phyloP scores from a whole-genome alignment of 2,797 vertebrate species.

The Rhodeus uyekii region DNA sequence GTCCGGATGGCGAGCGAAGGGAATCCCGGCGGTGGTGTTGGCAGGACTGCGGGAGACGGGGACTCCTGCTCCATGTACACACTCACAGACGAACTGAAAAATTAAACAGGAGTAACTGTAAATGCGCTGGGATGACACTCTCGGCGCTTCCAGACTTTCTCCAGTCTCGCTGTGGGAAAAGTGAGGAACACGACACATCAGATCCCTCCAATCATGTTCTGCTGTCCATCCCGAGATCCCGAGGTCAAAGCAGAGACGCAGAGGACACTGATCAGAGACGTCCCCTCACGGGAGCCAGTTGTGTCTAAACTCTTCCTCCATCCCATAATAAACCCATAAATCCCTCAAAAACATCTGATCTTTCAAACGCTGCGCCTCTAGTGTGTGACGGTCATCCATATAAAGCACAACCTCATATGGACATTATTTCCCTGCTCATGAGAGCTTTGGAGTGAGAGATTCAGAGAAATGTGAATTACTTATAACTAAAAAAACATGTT shows the following conservation, averaged over 20 bases:
- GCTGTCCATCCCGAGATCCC: too few relatives aligned
- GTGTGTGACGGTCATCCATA: neutral
- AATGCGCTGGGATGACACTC: constrained; percentile 59
- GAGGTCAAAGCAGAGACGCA: too few relatives aligned
- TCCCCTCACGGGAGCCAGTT: too few relatives aligned
- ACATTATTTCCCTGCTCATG: too few relatives aligned
- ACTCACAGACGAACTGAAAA: constrained; percentile 78
- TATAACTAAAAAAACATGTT: neutral
- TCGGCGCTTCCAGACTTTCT: constrained; percentile 44
- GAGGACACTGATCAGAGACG: neutral
- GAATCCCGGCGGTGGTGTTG: constrained; percentile 69
- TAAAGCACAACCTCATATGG: neutral
- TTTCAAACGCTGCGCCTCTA: too few relatives aligned
- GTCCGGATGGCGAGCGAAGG: neutral
- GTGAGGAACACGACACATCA: constrained; percentile 42
- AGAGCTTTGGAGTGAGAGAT: too few relatives aligned
- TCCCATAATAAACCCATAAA: too few relatives aligned
- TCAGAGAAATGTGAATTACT: neutral
- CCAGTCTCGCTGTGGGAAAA: constrained; percentile 33
- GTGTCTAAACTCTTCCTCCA: too few relatives aligned
- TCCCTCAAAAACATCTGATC: too few relatives aligned
- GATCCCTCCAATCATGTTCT: too few relatives aligned
- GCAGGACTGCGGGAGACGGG: constrained; percentile 72
- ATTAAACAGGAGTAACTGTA: constrained; percentile 78
- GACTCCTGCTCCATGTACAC: constrained; percentile 69